Evolutionary conservation across 2,888 invertebrate species (phyloP).

Genomic region (Drosophila aldrichi): DNA sequence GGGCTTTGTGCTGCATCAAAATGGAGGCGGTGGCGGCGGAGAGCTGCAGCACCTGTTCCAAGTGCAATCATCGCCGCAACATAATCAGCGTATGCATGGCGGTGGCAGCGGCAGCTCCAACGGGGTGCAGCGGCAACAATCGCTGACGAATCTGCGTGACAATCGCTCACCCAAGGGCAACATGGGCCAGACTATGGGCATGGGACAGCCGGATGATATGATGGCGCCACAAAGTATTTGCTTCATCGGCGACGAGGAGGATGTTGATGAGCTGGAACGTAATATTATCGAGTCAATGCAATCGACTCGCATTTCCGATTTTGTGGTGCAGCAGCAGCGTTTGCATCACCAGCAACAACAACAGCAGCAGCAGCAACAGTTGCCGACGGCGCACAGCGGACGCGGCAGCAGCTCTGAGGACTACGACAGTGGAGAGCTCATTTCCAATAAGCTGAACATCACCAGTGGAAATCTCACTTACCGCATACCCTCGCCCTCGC

Average conservation of each 20-base stretch:
- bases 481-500: slow-evolving; percentile 94
- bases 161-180: slow-evolving; percentile 74
- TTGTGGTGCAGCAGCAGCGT: slow-evolving; percentile 64
- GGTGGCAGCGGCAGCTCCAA: slow-evolving; percentile 48
- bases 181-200: slow-evolving; percentile 41
- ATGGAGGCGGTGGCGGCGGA: slow-evolving; percentile 88
- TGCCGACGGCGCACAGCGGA: slow-evolving; percentile 83
- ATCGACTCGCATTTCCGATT: slow-evolving; percentile 76
- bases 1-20: slow-evolving; percentile 89
- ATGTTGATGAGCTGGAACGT: slow-evolving; percentile 85
- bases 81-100: slow-evolving; percentile 83
- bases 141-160: slow-evolving; percentile 79
- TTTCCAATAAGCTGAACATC: slow-evolving; percentile 89
- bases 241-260: slow-evolving; percentile 91
- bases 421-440: slow-evolving; percentile 72
- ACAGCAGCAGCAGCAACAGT: slow-evolving; percentile 53
- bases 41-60: slow-evolving; percentile 85
- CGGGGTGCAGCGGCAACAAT: slow-evolving; percentile 79
- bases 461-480: slow-evolving; percentile 95
- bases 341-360: slow-evolving; percentile 60
- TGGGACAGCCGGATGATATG: slow-evolving; percentile 90
- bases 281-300: slow-evolving; percentile 84
- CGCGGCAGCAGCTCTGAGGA: slow-evolving; percentile 88
- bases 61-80: slow-evolving; percentile 89
- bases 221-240: slow-evolving; percentile 98